Evolutionary conservation across 2,888 invertebrate species (phyloP).

Genomic region (Sphaeridia pumilis): DNA sequence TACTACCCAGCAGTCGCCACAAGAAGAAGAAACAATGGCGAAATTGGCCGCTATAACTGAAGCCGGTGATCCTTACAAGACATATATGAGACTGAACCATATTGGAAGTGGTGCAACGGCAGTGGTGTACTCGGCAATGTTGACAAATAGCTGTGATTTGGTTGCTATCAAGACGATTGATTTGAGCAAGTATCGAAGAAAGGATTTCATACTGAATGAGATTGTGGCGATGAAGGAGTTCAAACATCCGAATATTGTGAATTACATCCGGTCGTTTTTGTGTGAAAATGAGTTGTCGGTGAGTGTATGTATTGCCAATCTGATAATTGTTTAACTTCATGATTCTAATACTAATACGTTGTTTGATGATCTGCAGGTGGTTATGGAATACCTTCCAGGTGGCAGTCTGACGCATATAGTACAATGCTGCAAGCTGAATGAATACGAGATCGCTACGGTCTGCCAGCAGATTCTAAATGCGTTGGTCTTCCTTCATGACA

Average conservation of each 20-base stretch:
- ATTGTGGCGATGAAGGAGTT: slow-evolving; percentile 99
- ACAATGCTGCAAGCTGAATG: slow-evolving; percentile 94
- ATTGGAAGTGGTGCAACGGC: slow-evolving; percentile 76
- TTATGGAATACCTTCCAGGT: slow-evolving; percentile 99
- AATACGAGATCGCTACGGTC: slow-evolving; percentile 98
- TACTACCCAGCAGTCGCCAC: slow-evolving; percentile 49
- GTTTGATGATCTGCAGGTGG: slow-evolving; percentile 51
- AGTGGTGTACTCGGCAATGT: slow-evolving; percentile 44
- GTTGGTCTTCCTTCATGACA: slow-evolving; percentile 91
- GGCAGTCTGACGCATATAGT: slow-evolving; percentile 98
- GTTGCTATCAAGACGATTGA: slow-evolving; percentile 99
- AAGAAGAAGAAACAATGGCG: slow-evolving; percentile 93
- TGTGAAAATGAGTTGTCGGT: slow-evolving; percentile 74
- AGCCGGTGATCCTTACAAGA: slow-evolving; percentile 94
- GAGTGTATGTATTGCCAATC: slow-evolving; percentile 17
- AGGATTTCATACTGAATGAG: slow-evolving; percentile 98
- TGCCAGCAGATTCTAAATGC: slow-evolving; percentile 97
- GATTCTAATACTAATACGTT: too few relatives aligned
- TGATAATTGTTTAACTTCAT: neutral
- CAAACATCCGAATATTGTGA: slow-evolving; percentile 97
- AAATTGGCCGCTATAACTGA: slow-evolving; percentile 92
- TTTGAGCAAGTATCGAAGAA: slow-evolving; percentile 94
- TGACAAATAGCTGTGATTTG: slow-evolving; percentile 94
- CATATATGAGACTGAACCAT: slow-evolving; percentile 98
- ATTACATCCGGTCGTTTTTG: slow-evolving; percentile 96